These are phyloP conservation scores for Holothuria leucospilota DNA, from an alignment of 53 echinoderm and acorn worm genomes.

Conservation along the genomic window DNA sequence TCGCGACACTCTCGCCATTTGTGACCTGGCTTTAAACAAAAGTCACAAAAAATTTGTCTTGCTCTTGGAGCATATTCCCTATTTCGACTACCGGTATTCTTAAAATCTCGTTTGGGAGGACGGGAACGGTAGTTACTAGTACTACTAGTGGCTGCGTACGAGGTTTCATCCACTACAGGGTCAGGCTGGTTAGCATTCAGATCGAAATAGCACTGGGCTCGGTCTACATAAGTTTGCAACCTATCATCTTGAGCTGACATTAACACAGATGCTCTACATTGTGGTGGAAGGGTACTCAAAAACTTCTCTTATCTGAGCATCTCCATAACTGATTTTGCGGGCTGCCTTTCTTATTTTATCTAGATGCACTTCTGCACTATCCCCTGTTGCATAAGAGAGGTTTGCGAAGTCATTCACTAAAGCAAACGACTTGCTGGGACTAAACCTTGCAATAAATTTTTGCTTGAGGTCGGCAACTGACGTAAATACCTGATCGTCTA, in stretches of 20 bases:
- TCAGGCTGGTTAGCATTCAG: background rate
- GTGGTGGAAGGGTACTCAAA: constrained; percentile 6
- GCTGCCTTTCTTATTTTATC: background rate
- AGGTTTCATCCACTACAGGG: background rate
- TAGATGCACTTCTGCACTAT: too few relatives aligned
- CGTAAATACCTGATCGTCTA: too few relatives aligned
- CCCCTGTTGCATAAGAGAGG: too few relatives aligned
- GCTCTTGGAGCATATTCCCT: background rate
- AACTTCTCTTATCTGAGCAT: background rate
- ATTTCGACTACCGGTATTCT: background rate
- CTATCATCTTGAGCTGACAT: too few relatives aligned
- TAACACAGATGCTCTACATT: too few relatives aligned
- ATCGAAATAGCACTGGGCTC: constrained; percentile 13
- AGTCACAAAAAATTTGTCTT: background rate
- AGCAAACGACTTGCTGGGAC: too few relatives aligned
- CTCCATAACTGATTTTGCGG: background rate
- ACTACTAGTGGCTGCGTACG: background rate
- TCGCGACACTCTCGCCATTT: constrained; percentile 18
- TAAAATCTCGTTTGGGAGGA: background rate
- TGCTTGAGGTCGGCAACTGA: too few relatives aligned
- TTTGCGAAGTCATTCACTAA: too few relatives aligned
- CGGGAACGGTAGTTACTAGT: background rate
- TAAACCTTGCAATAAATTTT: too few relatives aligned
- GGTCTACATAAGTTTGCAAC: constrained; percentile 1
- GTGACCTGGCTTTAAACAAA: too few relatives aligned